Conservation (phyloP, 2,113 vertebrate genomes). For the Caretta caretta region DNA sequence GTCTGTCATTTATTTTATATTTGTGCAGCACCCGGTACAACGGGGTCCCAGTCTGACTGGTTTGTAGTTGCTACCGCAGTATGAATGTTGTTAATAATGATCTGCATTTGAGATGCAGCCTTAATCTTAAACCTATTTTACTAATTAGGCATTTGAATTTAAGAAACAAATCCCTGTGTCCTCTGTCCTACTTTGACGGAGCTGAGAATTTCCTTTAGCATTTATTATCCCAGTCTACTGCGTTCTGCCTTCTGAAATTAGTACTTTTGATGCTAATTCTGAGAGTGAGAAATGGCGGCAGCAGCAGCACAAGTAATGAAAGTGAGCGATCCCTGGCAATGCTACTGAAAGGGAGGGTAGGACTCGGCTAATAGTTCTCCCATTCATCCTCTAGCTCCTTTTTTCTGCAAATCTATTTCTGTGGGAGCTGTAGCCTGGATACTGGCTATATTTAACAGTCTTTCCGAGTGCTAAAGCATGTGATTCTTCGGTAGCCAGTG, state of each 20-base stretch:
- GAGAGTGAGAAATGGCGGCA: background rate
- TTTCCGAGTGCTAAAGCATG: background rate
- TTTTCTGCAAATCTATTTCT: slow-evolving; percentile 40
- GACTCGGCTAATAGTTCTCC: slow-evolving; percentile 12
- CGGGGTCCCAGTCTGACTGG: background rate
- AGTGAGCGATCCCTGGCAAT: slow-evolving; percentile 23
- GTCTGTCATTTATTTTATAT: background rate
- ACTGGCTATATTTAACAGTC: slow-evolving; percentile 16
- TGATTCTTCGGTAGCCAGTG: background rate
- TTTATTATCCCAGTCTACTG: slow-evolving; percentile 20
- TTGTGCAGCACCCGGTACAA: slow-evolving; percentile 1
- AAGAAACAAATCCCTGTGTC: background rate
- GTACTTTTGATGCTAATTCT: slow-evolving; percentile 41
- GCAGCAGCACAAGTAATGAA: slow-evolving; percentile 23
- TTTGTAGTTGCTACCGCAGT: slow-evolving; percentile 14
- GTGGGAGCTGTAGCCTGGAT: background rate
- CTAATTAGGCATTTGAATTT: slow-evolving; percentile 32
- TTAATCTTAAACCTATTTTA: slow-evolving; percentile 36
- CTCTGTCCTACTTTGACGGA: slow-evolving; percentile 9
- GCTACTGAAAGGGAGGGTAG: slow-evolving; percentile 20
- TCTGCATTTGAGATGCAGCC: slow-evolving; percentile 2
- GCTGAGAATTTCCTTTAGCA: slow-evolving; percentile 10
- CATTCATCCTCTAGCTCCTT: slow-evolving; percentile 29
- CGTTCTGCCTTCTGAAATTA: slow-evolving; percentile 69
- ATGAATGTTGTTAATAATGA: slow-evolving; percentile 3